Conservation (phyloP, 2,797 vertebrate genomes). For the Melanotaenia pygmaea region DNA sequence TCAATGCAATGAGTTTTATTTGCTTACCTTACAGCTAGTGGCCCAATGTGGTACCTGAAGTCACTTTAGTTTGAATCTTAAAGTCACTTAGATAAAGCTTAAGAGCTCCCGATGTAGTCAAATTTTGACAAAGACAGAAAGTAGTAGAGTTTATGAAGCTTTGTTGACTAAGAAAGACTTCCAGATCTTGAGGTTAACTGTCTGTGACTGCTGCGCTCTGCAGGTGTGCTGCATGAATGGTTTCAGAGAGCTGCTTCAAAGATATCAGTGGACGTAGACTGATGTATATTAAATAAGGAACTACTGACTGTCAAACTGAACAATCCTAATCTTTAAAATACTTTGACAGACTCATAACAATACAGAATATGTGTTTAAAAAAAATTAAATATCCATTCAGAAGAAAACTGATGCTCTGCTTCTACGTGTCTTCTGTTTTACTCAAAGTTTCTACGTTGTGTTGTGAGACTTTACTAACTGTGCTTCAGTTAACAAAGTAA, state of each 20-base stretch:
- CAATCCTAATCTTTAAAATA: slow-evolving; percentile 1
- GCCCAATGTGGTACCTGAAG: slow-evolving; percentile 12
- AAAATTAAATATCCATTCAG: not conserved
- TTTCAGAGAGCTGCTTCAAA: slow-evolving; percentile 55
- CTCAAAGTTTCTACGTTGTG: not conserved
- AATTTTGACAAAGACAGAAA: slow-evolving; percentile 66
- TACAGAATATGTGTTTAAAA: not conserved
- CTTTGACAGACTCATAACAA: not conserved
- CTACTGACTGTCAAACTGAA: not conserved
- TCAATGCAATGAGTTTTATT: slow-evolving; percentile 21
- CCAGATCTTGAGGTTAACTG: slow-evolving; percentile 85
- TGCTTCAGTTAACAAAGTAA: not conserved
- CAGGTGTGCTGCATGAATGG: slow-evolving; percentile 78
- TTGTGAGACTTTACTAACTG: not conserved
- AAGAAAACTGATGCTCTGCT: not conserved
- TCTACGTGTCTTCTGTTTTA: not conserved
- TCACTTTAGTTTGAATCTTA: slow-evolving; percentile 44
- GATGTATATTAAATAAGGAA: slow-evolving; percentile 13
- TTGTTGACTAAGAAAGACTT: slow-evolving; percentile 78
- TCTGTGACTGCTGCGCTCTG: slow-evolving; percentile 81
- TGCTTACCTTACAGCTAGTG: slow-evolving; percentile 63
- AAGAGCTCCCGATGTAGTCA: slow-evolving; percentile 46
- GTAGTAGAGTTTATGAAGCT: slow-evolving; percentile 75
- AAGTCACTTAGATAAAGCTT: slow-evolving; percentile 25
- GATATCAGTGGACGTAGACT: slow-evolving; percentile 39